These are phyloP conservation scores for Panopea generosa DNA, from an alignment of 2,888 invertebrate species.

Conservation along the genomic window DNA sequence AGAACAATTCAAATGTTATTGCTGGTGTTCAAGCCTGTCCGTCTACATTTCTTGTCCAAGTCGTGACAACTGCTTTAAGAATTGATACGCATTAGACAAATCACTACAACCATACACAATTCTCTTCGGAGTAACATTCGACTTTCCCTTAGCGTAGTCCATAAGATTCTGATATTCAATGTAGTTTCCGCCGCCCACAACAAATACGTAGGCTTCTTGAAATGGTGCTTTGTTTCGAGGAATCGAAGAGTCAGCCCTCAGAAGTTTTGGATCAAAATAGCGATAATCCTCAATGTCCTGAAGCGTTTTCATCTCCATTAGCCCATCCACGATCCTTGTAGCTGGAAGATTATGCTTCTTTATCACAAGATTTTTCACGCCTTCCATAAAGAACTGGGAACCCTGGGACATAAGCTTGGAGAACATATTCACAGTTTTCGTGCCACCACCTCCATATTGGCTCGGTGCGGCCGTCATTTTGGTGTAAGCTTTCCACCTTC, in stretches of 20 bases:
- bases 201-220: slow-evolving; percentile 86
- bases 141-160: slow-evolving; percentile 95
- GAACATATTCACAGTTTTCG: slow-evolving; percentile 98
- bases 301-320: slow-evolving; percentile 92
- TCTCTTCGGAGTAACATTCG: slow-evolving; percentile 87
- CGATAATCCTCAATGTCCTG: slow-evolving; percentile 94
- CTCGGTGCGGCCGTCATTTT: slow-evolving; percentile 91
- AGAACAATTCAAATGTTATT: no score
- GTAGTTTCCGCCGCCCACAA: slow-evolving; percentile 92
- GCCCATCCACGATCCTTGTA: slow-evolving; percentile 95
- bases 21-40: no score
- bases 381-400: slow-evolving; percentile 99
- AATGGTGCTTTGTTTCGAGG: slow-evolving; percentile 83
- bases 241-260: slow-evolving; percentile 87
- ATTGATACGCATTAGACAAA: slow-evolving; percentile 96
- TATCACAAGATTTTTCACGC: slow-evolving; percentile 99
- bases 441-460: slow-evolving; percentile 92
- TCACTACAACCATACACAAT: slow-evolving; percentile 98
- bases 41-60: slow-evolving; percentile 68
- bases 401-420: slow-evolving; percentile 98
- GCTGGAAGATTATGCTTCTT: slow-evolving; percentile 98
- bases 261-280: slow-evolving; percentile 97
- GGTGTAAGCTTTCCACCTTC: slow-evolving; percentile 95
- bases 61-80: slow-evolving; percentile 91
- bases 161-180: slow-evolving; percentile 99